These are phyloP conservation scores for Metalampra italica DNA, from an alignment of 2,888 invertebrate species.

Conservation along the genomic window DNA sequence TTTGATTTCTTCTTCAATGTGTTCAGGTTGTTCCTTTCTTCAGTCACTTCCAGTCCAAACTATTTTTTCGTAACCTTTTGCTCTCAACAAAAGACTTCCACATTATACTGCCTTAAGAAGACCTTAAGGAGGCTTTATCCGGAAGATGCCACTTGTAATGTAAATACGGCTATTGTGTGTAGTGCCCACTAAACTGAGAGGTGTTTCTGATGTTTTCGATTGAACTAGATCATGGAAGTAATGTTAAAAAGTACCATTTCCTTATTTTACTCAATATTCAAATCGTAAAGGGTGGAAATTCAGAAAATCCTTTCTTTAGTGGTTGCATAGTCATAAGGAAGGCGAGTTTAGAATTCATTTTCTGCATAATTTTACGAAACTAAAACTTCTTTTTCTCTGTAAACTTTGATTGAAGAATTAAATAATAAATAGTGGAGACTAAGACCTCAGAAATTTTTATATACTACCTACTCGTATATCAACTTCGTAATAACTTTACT, in stretches of 20 bases:
- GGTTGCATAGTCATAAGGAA: too few species aligned
- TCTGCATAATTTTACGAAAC: too few species aligned
- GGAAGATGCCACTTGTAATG: constrained; percentile 73
- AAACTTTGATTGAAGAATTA: not conserved
- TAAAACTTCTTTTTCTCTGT: too few species aligned
- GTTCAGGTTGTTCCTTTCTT: not conserved
- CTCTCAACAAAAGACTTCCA: constrained; percentile 67
- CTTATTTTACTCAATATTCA: too few species aligned
- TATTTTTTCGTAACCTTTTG: constrained; percentile 25
- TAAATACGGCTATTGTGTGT: constrained; percentile 45
- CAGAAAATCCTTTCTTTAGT: too few species aligned
- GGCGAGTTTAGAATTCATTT: too few species aligned
- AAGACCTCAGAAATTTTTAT: too few species aligned
- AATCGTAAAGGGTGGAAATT: too few species aligned
- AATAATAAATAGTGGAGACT: not conserved
- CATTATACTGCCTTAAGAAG: constrained; percentile 61
- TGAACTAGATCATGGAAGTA: not conserved
- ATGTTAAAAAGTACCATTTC: too few species aligned
- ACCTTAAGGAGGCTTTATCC: constrained; percentile 63
- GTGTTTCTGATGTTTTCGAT: constrained; percentile 8
- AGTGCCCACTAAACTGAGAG: constrained; percentile 7
- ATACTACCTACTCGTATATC: not conserved
- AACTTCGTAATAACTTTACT: not conserved
- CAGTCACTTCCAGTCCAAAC: constrained; percentile 17
- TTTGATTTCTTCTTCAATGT: too few species aligned